Conservation (phyloP, 2,113 vertebrate genomes). For the Sphyrna mokarran region DNA sequence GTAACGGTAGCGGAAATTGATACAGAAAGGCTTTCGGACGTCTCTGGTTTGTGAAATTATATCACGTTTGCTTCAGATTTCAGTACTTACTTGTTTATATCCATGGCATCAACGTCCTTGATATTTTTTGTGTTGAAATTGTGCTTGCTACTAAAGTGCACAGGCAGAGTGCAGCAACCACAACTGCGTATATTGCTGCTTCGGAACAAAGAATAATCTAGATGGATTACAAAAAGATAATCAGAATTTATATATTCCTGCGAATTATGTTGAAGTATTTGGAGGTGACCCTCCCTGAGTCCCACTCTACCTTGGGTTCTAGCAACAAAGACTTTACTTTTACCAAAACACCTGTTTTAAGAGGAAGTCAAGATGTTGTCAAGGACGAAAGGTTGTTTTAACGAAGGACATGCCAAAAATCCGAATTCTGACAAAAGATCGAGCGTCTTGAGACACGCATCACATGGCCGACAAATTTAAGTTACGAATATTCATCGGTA, state of each 20-base stretch:
- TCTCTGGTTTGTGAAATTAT: slow-evolving; percentile 47
- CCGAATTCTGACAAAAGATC: neutral
- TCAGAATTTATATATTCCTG: neutral
- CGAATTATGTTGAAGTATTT: neutral
- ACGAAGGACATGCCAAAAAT: neutral
- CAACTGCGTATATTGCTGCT: neutral
- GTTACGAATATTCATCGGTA: neutral
- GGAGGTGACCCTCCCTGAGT: neutral
- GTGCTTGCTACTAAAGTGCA: neutral
- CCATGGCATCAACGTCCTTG: slow-evolving; percentile 51
- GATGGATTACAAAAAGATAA: neutral
- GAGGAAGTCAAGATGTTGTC: neutral
- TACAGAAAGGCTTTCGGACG: slow-evolving; percentile 48
- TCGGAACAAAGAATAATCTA: neutral
- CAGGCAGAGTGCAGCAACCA: neutral
- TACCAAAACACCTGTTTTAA: neutral
- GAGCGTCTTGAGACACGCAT: neutral
- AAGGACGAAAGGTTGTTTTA: neutral
- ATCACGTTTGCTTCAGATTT: slow-evolving; percentile 53
- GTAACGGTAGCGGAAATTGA: slow-evolving; percentile 52
- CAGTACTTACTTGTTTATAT: slow-evolving; percentile 53
- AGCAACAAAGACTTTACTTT: neutral
- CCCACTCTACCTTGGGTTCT: neutral
- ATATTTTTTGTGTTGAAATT: slow-evolving; percentile 46
- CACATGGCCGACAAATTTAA: neutral